Evolutionary conservation across 2,797 vertebrate species (phyloP).

Genomic region (Erpetoichthys calabaricus): DNA sequence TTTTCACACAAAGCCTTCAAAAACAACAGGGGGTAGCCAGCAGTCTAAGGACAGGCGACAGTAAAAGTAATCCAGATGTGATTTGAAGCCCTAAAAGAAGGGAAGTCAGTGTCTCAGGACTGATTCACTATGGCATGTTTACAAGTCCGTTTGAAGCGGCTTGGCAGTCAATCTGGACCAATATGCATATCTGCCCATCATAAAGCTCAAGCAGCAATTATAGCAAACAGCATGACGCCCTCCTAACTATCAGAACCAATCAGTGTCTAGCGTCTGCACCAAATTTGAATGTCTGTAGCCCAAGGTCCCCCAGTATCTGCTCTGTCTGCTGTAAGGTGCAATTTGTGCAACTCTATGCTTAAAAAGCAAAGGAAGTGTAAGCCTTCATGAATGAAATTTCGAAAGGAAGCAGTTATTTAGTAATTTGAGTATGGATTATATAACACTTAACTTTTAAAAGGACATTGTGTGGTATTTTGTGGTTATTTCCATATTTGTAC

Average conservation of each 20-base stretch:
- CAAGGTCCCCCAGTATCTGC: not conserved
- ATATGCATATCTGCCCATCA: constrained; percentile 5
- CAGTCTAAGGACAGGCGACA: too few relatives aligned
- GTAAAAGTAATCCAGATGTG: too few relatives aligned
- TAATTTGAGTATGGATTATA: too few relatives aligned
- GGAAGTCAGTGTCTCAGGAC: constrained; percentile 15
- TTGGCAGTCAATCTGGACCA: constrained; percentile 1
- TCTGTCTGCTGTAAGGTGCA: too few relatives aligned
- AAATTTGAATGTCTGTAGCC: not conserved
- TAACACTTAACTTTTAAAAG: too few relatives aligned
- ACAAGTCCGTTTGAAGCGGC: constrained; percentile 17
- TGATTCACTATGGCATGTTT: constrained; percentile 34
- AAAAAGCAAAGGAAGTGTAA: too few relatives aligned
- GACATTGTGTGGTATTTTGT: too few relatives aligned
- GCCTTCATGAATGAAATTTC: too few relatives aligned
- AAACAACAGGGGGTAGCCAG: too few relatives aligned
- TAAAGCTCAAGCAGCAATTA: not conserved
- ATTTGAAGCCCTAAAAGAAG: not conserved
- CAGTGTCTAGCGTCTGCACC: not conserved
- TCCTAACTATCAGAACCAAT: constrained; percentile 5
- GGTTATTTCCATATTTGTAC: too few relatives aligned
- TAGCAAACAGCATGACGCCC: not conserved
- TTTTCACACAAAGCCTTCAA: not conserved
- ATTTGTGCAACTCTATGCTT: too few relatives aligned
- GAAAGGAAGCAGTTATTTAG: too few relatives aligned